phyloP scores from a whole-genome alignment of 2,113 vertebrate species.

The Chloropsis hardwickii region DNA sequence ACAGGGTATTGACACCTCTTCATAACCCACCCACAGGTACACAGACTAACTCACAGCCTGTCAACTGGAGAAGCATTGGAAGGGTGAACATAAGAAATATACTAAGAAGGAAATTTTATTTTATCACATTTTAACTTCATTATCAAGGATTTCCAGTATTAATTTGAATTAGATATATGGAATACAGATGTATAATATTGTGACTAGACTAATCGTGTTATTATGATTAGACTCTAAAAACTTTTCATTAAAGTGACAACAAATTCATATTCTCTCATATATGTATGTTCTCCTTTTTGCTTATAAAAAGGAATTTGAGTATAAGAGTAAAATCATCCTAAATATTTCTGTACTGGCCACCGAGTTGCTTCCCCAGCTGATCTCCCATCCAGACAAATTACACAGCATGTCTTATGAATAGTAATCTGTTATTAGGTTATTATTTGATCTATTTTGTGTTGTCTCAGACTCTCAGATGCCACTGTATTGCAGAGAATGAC shows the following conservation, averaged over 20 bases:
- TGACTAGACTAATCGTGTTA: background rate
- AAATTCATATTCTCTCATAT: background rate
- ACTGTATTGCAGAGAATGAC: background rate
- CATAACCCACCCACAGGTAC: no score
- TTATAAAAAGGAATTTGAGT: background rate
- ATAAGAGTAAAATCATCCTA: background rate
- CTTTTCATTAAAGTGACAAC: background rate
- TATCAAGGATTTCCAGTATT: background rate
- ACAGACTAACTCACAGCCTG: background rate
- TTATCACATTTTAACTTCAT: background rate
- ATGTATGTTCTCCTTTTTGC: background rate
- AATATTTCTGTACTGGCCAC: background rate
- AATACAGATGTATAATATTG: background rate
- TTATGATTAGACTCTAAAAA: background rate
- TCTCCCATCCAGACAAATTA: background rate
- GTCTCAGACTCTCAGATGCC: background rate
- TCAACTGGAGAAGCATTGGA: background rate
- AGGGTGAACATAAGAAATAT: background rate
- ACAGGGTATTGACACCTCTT: background rate
- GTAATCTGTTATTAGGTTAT: background rate
- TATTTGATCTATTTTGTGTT: background rate
- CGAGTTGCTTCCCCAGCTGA: background rate
- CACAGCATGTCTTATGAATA: background rate
- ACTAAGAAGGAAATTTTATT: background rate
- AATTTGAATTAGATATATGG: background rate